Evolutionary conservation across 2,888 invertebrate genomes (phyloP).

Genomic region (Lysandra bellargus): DNA sequence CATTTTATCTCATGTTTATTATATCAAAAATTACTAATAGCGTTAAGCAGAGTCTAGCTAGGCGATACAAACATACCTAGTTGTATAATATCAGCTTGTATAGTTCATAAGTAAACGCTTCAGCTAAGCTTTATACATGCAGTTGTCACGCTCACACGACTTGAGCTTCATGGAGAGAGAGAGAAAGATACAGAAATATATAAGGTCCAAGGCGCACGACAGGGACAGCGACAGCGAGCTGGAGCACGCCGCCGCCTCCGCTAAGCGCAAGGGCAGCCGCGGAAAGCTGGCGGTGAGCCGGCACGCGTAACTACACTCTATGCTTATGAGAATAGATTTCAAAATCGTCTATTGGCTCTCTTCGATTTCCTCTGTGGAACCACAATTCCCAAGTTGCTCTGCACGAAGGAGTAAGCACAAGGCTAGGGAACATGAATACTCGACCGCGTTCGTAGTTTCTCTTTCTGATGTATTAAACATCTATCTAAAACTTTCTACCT

Average conservation of each 20-base stretch:
- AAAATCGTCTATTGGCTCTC: not conserved
- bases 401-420: not conserved
- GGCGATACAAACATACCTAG: conserved; percentile 6
- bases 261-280: conserved; percentile 81
- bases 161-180: conserved; percentile 76
- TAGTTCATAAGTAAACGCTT: conserved; percentile 26
- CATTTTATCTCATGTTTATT: not conserved
- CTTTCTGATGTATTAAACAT: not conserved
- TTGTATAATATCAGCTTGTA: not conserved
- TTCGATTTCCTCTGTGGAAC: not conserved
- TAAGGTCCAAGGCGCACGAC: conserved; percentile 75
- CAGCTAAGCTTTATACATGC: conserved; percentile 63
- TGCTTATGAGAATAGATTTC: conserved; percentile 53
- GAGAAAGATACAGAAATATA: conserved; percentile 78
- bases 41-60: not conserved
- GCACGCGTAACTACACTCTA: conserved; percentile 61
- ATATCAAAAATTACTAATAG: not conserved
- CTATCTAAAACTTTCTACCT: not conserved
- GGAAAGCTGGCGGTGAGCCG: conserved; percentile 86
- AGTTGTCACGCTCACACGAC: conserved; percentile 74
- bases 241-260: conserved; percentile 73
- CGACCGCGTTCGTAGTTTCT: conserved; percentile 4
- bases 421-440: conserved; percentile 5
- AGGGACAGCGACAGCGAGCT: conserved; percentile 95
- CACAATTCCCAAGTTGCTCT: not conserved